These are phyloP conservation scores for Porites evermanni DNA, from an alignment of 92 coral and sea anemone species.

Conservation along the genomic window DNA sequence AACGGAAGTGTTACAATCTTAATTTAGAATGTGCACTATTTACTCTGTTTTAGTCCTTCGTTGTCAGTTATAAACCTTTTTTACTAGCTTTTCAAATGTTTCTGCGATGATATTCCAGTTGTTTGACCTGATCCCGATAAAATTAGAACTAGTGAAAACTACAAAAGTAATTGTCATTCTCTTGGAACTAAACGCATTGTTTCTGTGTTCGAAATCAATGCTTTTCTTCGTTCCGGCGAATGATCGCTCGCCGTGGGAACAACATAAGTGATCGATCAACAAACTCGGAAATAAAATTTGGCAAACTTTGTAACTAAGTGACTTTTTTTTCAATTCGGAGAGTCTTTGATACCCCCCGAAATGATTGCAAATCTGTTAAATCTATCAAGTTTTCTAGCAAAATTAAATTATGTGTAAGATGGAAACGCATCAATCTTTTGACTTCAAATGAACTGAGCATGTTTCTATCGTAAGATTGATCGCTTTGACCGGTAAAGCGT, in stretches of 20 bases:
- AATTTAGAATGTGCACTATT: constrained; percentile 39
- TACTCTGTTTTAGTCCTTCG: constrained; percentile 31
- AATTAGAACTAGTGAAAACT: constrained; percentile 61
- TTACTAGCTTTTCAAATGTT: constrained; percentile 19
- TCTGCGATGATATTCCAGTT: constrained; percentile 49
- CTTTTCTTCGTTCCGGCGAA: constrained; percentile 15
- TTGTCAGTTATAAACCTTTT: neutral
- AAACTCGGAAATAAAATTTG: constrained; percentile 17
- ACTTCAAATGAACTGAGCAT: neutral
- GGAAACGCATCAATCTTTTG: neutral
- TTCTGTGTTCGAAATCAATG: constrained; percentile 15
- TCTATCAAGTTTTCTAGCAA: constrained; percentile 27
- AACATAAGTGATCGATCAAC: constrained; percentile 38
- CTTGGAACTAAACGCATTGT: constrained; percentile 49
- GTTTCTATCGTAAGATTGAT: neutral
- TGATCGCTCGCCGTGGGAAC: constrained; percentile 21
- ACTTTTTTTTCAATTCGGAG: constrained; percentile 12
- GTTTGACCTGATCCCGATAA: constrained; percentile 76
- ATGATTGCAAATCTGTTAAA: constrained; percentile 38
- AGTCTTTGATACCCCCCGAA: constrained; percentile 16
- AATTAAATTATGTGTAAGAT: neutral
- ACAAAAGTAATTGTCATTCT: constrained; percentile 58
- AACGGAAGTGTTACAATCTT: constrained; percentile 60
- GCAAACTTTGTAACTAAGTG: constrained; percentile 27
- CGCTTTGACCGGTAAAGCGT: constrained; percentile 23